Evolutionary conservation across 2,888 invertebrate species (phyloP).

Genomic region (Cyclophora punctaria): DNA sequence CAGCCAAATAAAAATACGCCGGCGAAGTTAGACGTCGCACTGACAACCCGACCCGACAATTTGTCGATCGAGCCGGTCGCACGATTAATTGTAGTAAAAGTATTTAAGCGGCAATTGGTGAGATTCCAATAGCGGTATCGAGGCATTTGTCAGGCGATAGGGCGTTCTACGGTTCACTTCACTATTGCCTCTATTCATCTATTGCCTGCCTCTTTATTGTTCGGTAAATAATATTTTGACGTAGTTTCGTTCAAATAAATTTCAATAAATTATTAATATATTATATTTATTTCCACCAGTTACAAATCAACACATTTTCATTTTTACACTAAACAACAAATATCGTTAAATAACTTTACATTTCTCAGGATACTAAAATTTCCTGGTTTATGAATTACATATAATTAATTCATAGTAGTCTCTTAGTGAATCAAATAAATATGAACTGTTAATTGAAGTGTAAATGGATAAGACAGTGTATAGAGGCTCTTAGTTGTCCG

Average conservation of each 20-base stretch:
- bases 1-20: conserved; percentile 28
- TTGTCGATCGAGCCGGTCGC: conserved; percentile 18
- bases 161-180: conserved; percentile 4
- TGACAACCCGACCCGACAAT: conserved; percentile 17
- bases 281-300: too few relatives aligned
- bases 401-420: not conserved
- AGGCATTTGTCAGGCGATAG: conserved; percentile 17
- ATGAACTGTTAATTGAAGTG: too few relatives aligned
- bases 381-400: not conserved
- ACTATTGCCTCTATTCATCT: not conserved
- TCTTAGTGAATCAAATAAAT: too few relatives aligned
- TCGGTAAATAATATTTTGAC: not conserved
- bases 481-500: not conserved
- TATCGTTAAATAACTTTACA: too few relatives aligned
- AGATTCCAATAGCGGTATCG: conserved; percentile 20
- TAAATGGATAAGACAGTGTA: not conserved
- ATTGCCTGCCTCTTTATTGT: not conserved
- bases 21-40: conserved; percentile 13
- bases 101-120: conserved; percentile 29
- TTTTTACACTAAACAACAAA: too few relatives aligned
- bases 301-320: too few relatives aligned
- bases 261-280: too few relatives aligned
- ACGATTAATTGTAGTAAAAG: conserved; percentile 24
- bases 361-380: too few relatives aligned
- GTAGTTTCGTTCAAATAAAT: not conserved